Evolutionary conservation across 2,113 vertebrate genomes (phyloP), one percentile per base, ranked within the genome.

Genomic region (Miniopterus natalensis): DNA sequence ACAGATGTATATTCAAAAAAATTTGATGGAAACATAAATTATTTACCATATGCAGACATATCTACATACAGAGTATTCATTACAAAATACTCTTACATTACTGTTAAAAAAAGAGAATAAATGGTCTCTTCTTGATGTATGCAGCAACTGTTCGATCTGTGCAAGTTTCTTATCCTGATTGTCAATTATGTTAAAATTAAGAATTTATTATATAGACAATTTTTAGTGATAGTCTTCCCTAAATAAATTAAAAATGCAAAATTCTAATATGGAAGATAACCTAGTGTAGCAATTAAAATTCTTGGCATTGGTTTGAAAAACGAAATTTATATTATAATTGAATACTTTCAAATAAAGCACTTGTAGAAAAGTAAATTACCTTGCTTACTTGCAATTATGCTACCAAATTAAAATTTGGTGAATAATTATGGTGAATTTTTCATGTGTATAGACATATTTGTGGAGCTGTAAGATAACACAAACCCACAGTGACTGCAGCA

Each of bases 341-440:
- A 88, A 65, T 25, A 10, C 13, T 91, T 88, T 84, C 57, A 95
- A 88, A 71, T 80, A 15, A 75, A 91, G 90, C 88, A 80, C 8
- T 92, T 47, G 87, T 8, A 89, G 21, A 87, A 87, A 74, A 65
- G 94, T 47, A 85, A 90, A 80, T 70, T 45, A 75, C 11, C 13
- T 84, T 92, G 4, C 18, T 80, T 68, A 81, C 9, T 59, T 94
- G 51, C 2, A 88, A 71, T 78, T 71, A 85, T 7, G 3, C 12
- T 31, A 78, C 8, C 51, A 93, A 96, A 92, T 86, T 91, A 93
- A 86, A 88, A 88, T 29, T 25, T 71, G 42, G 45, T n/a, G 23
- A 83, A 86, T 78, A 89, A 71, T 9, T 29, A 57, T 57, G 14
- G 23, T 68, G 11, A 65, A 61, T 78, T 93, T 87, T 79, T 78